These are phyloP conservation scores for Phodopus roborovskii DNA, from an alignment of 2,113 vertebrate genomes.

Conservation along the genomic window DNA sequence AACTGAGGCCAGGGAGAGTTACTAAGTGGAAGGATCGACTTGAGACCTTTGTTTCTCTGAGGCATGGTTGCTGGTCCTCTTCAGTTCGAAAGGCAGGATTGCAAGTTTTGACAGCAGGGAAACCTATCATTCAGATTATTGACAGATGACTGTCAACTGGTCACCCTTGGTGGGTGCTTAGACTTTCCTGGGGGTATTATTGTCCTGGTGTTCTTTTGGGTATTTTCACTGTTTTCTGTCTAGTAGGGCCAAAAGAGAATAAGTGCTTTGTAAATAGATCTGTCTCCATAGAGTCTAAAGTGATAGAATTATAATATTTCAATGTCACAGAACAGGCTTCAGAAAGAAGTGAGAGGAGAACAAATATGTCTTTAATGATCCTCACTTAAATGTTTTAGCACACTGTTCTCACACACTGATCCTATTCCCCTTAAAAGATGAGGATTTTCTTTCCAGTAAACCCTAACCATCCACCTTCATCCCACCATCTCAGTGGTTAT, in stretches of 20 bases:
- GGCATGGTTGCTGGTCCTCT: constrained; percentile 1
- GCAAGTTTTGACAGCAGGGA: constrained; percentile 3
- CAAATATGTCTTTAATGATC: constrained; percentile 18
- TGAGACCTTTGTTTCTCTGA: not conserved
- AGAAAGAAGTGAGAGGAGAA: not conserved
- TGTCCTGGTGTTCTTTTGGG: not conserved
- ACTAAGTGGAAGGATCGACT: not conserved
- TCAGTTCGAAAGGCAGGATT: not conserved
- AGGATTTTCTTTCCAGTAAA: constrained; percentile 5
- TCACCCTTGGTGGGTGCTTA: not conserved
- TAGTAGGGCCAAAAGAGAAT: not conserved
- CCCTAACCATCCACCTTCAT: not conserved
- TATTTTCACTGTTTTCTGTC: not conserved
- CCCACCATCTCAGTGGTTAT: not conserved
- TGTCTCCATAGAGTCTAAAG: not conserved
- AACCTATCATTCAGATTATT: not conserved
- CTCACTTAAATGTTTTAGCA: not conserved
- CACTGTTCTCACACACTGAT: not conserved
- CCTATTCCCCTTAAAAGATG: constrained; percentile 2
- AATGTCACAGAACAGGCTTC: constrained; percentile 32
- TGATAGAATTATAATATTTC: constrained; percentile 32
- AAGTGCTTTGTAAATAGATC: not conserved
- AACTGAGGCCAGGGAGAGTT: not conserved
- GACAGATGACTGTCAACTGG: not conserved
- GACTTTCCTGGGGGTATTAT: not conserved